These are phyloP conservation scores for Cebidichthys violaceus DNA, from an alignment of 2,113 vertebrate species.

Conservation along the genomic window DNA sequence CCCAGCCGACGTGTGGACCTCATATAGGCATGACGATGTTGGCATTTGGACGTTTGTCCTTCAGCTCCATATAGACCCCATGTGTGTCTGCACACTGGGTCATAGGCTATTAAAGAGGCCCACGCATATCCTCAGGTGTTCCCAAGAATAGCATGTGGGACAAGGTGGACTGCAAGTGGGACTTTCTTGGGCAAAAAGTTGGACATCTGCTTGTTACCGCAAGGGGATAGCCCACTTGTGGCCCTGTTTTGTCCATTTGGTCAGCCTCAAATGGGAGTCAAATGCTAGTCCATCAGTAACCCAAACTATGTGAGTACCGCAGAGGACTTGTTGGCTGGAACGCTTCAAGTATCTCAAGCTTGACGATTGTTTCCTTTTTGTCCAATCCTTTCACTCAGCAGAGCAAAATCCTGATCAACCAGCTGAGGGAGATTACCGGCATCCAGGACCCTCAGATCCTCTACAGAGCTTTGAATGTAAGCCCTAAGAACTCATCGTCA, in stretches of 20 bases:
- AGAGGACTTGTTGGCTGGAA: not conserved
- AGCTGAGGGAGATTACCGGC: conserved; percentile 95
- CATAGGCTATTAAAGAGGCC: not conserved
- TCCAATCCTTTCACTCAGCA: conserved; percentile 62
- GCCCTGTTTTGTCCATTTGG: not conserved
- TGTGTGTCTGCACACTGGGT: not conserved
- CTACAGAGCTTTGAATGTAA: conserved; percentile 90
- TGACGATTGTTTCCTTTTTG: conserved; percentile 18
- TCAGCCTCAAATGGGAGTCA: not conserved
- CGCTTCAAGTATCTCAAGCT: not conserved
- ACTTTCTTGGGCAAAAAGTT: not conserved
- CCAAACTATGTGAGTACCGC: not conserved
- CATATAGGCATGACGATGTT: conserved; percentile 6
- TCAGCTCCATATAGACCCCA: conserved; percentile 20
- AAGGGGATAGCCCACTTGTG: not conserved
- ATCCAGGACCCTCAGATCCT: conserved; percentile 90
- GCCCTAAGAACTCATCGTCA: not conserved
- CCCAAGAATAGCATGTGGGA: not conserved
- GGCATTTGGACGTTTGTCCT: conserved; percentile 40
- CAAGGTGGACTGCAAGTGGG: not conserved
- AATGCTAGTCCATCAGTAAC: not conserved
- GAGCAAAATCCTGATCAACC: conserved; percentile 91
- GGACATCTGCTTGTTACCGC: not conserved
- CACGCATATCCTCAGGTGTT: not conserved
- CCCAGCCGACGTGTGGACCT: not conserved